Percentiles rank a stretch among this genome's conserved stretches.
phyloP scores from a whole-genome alignment of 2,888 invertebrate genomes.

The Lochmaea capreae region DNA sequence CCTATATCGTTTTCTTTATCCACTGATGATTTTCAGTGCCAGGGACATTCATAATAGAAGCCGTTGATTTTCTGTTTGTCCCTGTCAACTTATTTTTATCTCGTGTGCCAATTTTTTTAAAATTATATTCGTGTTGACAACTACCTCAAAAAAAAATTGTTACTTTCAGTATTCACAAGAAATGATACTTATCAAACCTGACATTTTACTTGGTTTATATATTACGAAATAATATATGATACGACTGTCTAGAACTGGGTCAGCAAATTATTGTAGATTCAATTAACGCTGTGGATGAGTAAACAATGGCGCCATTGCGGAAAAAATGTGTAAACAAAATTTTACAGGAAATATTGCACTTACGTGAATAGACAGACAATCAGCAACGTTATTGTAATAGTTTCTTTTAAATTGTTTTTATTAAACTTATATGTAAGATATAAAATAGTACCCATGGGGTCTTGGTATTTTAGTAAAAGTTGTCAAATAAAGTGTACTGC shows the following conservation, averaged over 20 bases:
- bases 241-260: conserved; percentile 21
- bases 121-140: not conserved
- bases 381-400: not conserved
- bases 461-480: not conserved
- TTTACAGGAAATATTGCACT: not conserved
- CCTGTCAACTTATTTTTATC: not conserved
- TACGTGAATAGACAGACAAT: conserved; percentile 7
- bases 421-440: not conserved
- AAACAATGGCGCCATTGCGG: conserved; percentile 7
- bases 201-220: conserved; percentile 17
- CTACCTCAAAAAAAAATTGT: not conserved
- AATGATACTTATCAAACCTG: conserved; percentile 22
- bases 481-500: not conserved
- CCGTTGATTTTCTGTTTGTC: not conserved
- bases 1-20: not conserved
- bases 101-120: not conserved
- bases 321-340: conserved; percentile 4
- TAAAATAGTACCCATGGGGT: not conserved
- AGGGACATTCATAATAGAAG: not conserved
- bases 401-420: not conserved
- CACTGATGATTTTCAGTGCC: not conserved
- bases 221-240: conserved; percentile 29
- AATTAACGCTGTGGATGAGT: conserved; percentile 21
- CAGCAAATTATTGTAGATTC: conserved; percentile 23
- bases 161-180: conserved; percentile 1